Base-by-base conservation (phyloP, 2,888 invertebrate genomes). In the Acheta domesticus region DNA sequence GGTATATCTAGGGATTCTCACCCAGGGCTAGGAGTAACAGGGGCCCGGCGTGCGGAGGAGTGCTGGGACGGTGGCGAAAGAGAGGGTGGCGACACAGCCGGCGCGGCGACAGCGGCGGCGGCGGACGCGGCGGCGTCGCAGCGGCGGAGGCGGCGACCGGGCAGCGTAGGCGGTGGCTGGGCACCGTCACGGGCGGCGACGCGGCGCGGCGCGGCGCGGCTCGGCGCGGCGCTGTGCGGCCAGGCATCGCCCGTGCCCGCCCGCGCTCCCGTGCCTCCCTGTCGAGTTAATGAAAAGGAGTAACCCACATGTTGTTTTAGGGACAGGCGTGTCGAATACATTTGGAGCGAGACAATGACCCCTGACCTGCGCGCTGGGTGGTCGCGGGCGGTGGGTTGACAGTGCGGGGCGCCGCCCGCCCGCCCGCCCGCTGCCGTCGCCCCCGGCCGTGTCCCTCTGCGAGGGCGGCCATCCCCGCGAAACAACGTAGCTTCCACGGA, bases 231-330 rank as follows among this genome's bases (percentile, higher is more conserved):
- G 62, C 62, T n/a, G 62, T 14, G 62, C 14, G 16, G 62, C 62
- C 62, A 62, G 16, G 62, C 62, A 62, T 62, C 62, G 62, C 62
- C 62, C n/a, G 62, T 62, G 62, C 62, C 62, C 62, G 62, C 62
- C 62, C 62, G 62, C 62, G 62, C 62, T 62, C 62, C 62, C 62
- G 62, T 62, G 62, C 14, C n/a, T 62, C 62, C 62, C 62, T 62
- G 62, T 62, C 62, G 62, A 62, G 62, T 62, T 62, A 62, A 62
- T 62, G 62, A 62, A 62, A 62, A 62, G 62, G 62, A 62, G 62
- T 62, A 62, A 62, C 62, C 62, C 62, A 62, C 62, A 62, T 62
- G 62, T 62, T 19, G 62, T 62, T 62, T 62, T 62, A 62, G 62
- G 62, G 62, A 62, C 62, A 62, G 62, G 62, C 62, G 62, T 62